Evolutionary conservation across 2,797 vertebrate species (phyloP).

Genomic region (Saxicola maurus): DNA sequence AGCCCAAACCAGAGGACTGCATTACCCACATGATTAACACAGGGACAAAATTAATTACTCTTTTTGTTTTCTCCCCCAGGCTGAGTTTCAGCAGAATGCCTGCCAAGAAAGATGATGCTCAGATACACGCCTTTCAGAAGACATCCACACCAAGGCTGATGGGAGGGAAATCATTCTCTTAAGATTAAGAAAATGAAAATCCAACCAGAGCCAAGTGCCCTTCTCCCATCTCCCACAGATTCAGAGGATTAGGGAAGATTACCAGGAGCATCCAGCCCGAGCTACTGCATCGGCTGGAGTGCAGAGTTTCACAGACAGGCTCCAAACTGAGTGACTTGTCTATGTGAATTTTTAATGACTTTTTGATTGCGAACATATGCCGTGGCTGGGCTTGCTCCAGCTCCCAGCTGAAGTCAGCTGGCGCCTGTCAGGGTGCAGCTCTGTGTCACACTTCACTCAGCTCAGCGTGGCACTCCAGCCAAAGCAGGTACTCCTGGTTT

Average conservation of each 20-base stretch:
- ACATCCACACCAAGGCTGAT: not conserved
- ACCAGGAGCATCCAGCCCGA: not conserved
- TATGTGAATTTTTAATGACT: constrained; percentile 49
- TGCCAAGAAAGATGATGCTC: not conserved
- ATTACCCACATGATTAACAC: fast-evolving
- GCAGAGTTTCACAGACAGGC: not conserved
- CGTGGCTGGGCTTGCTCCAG: constrained; percentile 36
- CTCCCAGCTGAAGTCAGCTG: constrained; percentile 29
- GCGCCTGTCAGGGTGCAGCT: not conserved
- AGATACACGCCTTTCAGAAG: not conserved
- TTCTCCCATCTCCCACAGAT: not conserved
- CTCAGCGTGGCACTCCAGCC: not conserved
- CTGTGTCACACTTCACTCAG: not conserved
- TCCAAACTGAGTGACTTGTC: constrained; percentile 14
- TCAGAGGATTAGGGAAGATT: constrained; percentile 12
- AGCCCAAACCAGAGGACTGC: not conserved
- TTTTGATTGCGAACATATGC: constrained; percentile 50
- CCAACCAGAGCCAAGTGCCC: not conserved
- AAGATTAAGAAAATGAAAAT: constrained; percentile 31
- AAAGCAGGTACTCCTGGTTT: not conserved
- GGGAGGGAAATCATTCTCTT: not conserved
- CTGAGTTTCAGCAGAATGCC: not conserved
- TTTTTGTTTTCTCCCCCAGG: fast-evolving
- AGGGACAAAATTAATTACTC: not conserved
- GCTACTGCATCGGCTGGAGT: not conserved